These are phyloP conservation scores for Sinohyriopsis cumingii DNA, from an alignment of 2,888 invertebrate species.

Conservation along the genomic window DNA sequence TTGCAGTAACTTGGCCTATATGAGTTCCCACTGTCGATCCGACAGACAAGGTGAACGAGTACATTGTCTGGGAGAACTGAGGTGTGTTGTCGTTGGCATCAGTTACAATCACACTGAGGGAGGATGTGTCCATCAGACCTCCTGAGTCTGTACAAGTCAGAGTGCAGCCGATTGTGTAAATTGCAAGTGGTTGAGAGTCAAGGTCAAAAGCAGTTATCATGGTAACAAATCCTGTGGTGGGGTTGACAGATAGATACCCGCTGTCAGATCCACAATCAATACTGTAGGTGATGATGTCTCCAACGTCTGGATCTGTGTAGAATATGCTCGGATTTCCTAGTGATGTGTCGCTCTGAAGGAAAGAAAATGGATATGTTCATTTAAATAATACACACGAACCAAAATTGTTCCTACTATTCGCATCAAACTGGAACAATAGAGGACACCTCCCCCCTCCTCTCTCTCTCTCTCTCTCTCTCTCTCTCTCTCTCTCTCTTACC, in stretches of 20 bases:
- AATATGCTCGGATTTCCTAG: conserved; percentile 20
- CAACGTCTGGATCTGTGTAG: conserved; percentile 24
- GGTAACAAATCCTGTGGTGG: conserved; percentile 23
- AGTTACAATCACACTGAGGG: conserved; percentile 22
- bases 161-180: conserved; percentile 26
- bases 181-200: conserved; percentile 12
- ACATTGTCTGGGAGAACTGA: conserved; percentile 6
- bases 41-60: conserved; percentile 1
- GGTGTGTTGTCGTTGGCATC: conserved; percentile 27
- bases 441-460: conserved; percentile 8
- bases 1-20: conserved; percentile 17
- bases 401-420: not conserved
- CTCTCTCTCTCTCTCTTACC: conserved; percentile 11
- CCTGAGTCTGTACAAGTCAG: conserved; percentile 25
- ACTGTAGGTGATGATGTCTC: conserved; percentile 18
- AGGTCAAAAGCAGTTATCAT: conserved; percentile 26
- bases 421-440: conserved; percentile 1
- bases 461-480: conserved; percentile 17
- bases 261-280: conserved; percentile 14
- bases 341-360: conserved; percentile 16
- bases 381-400: not conserved
- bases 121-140: conserved; percentile 19
- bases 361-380: not conserved
- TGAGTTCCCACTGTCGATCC: conserved; percentile 3
- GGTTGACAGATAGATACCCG: conserved; percentile 21